Evolutionary conservation across 2,888 invertebrate species (phyloP), one percentile per base, ranked within the genome.

Genomic region (Callinectes sapidus): DNA sequence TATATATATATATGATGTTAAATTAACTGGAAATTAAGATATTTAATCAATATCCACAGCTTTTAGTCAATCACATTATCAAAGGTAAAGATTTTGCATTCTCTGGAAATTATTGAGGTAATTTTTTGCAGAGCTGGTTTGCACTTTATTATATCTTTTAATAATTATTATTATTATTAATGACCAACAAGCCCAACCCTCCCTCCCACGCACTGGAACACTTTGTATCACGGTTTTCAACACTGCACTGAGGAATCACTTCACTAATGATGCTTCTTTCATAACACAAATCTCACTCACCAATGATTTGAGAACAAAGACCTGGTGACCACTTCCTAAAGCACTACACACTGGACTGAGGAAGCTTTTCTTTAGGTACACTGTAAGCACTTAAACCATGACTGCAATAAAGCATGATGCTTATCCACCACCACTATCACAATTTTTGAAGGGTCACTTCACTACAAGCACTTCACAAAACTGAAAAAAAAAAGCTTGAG

Each of bases 201-300:
- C 90, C 85, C 90, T 35, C 90, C 90, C 32, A 32, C 13, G 48
- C 81, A 90, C 90, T 32, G 90, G 14, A 90, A 32, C 81, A 90
- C 86, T 85, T 71, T 48, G 23, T 48, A n/a, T n/a, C 35, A 35
- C 18, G 23, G 42, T 61, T 85, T 92, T 89, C 89, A 42, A 13
- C 89, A 92, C 88, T 89, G 89, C 92, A 92, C 92, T 92, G 81
- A 54, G 23, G 42, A 39, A 88, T 35, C 92, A 93, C 92, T 93
- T 88, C 92, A 93, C 92, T 88, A 89, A 28, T 39, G 55, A 93
- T 93, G 92, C 92, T 93, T 93, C 92, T 93, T 93, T 93, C 92
- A 93, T 93, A 93, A 93, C 91, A 93, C 91, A 91, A 91, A 93
- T 91, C 88, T 28, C 77, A 86, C 48, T 91, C 90, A 90, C 90